Evolutionary conservation across 2,113 vertebrate genomes (phyloP), one percentile per base, ranked within the genome.

Genomic region (Romanogobio albipinnatus): DNA sequence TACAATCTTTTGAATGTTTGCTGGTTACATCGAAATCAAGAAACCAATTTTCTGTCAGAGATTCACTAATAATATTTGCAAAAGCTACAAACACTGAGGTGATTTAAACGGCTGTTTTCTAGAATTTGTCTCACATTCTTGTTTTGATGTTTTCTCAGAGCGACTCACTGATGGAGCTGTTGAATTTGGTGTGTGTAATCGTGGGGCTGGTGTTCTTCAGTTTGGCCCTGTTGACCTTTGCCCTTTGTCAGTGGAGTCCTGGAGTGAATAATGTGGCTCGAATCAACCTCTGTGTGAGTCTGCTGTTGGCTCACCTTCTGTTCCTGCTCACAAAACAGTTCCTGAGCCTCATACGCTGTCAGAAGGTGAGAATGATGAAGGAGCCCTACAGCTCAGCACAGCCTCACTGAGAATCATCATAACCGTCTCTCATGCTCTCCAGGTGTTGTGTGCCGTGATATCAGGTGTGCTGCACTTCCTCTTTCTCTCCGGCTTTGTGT

Each of bases 401-500:
- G 66, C 19, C 17, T 75, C 71, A 49, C 71, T 78, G 76, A 78
- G 29, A 59, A 58, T 43, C 53, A 59, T 76, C 24, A 76, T 84
- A 24, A 64, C 26, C 3, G 0, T 70, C 33, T 70, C 33, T 77
- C 24, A 36, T 62, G 58, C 1, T 59, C 62, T 78, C 11, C 73
- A 94, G 93, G 77, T 84, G n/a, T 62, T 87, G 33, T 95, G 95
- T 88, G 84, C 84, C 24, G 75, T 93, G 47, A 87, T 95, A 62
- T 91, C 95, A 2, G 93, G 87, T 0, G 49, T 94, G 66, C 91
- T 94, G 84, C 94, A 95, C 81, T 93, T 92, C 87, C 90, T 89
- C 81, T 95, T 95, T 86, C 88, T 95, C 81, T 91, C 91, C 0
- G 90, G 91, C 49, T 95, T 95, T 89, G 92, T 93, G 89, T 95